Conservation (phyloP, 2,113 vertebrate genomes). For the Oncorhynchus tshawytscha region DNA sequence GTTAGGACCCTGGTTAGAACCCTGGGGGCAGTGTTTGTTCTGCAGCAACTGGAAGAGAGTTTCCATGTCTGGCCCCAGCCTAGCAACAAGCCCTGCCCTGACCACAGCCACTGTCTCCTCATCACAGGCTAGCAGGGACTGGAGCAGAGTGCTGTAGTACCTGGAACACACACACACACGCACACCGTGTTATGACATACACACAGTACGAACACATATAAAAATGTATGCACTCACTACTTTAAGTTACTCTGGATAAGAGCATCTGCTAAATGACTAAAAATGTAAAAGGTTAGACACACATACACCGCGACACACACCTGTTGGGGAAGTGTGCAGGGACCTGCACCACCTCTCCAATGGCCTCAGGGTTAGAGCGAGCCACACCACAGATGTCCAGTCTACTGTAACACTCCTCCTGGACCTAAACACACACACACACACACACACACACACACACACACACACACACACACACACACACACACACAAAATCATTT, state of each 20-base stretch:
- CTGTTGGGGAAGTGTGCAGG: conserved; percentile 90
- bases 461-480: too few species aligned
- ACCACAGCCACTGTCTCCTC: conserved; percentile 84
- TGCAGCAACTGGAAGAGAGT: conserved; percentile 90
- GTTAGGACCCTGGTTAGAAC: conserved; percentile 55
- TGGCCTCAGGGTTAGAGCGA: conserved; percentile 83
- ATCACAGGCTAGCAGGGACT: conserved; percentile 85
- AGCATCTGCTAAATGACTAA: too few species aligned
- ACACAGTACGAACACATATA: too few species aligned
- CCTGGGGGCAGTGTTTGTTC: conserved; percentile 81
- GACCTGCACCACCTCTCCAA: conserved; percentile 90
- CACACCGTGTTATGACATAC: too few species aligned
- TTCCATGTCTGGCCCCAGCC: conserved; percentile 90
- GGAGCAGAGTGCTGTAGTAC: conserved; percentile 91
- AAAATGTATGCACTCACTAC: too few species aligned
- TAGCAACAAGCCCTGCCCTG: conserved; percentile 80
- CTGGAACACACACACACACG: conserved; percentile 57
- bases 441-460: too few species aligned
- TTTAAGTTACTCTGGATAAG: too few species aligned
- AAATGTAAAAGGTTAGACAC: not conserved
- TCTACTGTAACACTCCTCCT: conserved; percentile 92
- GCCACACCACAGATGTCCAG: conserved; percentile 87
- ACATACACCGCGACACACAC: conserved; percentile 35
- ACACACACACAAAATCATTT: too few species aligned
- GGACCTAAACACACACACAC: conserved; percentile 61